phyloP scores from a whole-genome alignment of 37 sponge, comb jelly and placozoan genomes.

The Bolinopsis microptera region DNA sequence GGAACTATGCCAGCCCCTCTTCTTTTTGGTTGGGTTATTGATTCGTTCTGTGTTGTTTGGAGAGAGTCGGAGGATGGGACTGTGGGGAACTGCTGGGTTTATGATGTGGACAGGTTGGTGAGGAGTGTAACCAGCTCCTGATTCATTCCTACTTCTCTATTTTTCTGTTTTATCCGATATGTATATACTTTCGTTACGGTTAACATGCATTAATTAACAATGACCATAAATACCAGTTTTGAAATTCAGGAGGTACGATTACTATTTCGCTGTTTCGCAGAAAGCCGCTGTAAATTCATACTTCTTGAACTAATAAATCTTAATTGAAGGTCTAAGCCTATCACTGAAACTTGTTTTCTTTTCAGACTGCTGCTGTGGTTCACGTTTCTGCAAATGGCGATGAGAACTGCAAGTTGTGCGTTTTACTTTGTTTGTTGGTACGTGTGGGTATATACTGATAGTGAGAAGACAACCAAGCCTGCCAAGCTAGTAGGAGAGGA shows the following conservation, averaged over 20 bases:
- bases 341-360: too few species aligned
- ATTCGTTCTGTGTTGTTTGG: slow-evolving; percentile 37
- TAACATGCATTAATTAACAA: too few species aligned
- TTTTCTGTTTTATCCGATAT: too few species aligned
- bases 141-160: too few species aligned
- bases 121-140: too few species aligned
- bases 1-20: slow-evolving; percentile 50
- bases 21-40: slow-evolving; percentile 22
- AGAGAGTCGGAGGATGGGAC: slow-evolving; percentile 8
- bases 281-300: too few species aligned
- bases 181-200: too few species aligned
- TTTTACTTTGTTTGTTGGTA: background rate
- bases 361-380: background rate
- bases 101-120: slow-evolving; percentile 17
- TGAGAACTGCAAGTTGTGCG: background rate
- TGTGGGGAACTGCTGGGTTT: slow-evolving; percentile 34
- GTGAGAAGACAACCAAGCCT: background rate
- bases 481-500: background rate
- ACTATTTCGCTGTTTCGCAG: too few species aligned
- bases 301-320: too few species aligned
- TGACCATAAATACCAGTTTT: too few species aligned
- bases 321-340: too few species aligned
- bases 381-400: background rate
- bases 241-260: too few species aligned
- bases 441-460: background rate